Base-by-base conservation (phyloP, 2,113 vertebrate genomes). In the Campylorhamphus procurvoides region DNA sequence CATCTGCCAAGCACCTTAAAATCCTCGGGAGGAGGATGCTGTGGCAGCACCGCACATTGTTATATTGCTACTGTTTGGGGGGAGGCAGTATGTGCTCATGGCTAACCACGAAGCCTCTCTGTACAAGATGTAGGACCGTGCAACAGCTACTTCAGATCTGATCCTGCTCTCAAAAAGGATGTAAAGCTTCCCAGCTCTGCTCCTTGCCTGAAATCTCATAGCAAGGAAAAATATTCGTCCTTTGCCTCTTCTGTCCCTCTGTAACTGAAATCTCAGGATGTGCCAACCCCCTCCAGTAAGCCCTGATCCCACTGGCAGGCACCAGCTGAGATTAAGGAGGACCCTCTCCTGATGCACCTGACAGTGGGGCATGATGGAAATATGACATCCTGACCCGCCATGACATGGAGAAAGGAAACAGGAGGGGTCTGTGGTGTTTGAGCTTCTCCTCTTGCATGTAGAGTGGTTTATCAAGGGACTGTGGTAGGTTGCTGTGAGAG, bases 71-170 rank as follows among this genome's bases (percentile, higher is more conserved):
- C 60, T 67, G 22, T 75, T 73, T 82, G 58, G 3, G 6, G 49
- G 35, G 42, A 33, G 31, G 59, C 8, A 6, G 46, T 53, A 14
- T 6, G 23, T 3, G 3, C 74, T 94, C 33, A n/a, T 29, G 40
- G 89, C 90, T 87, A 87, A 39, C 58, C 79, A 71, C 67, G 83
- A 7, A 68, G 56, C 59, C 35, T 78, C 55, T 82, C 20, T 1
- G 76, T 79, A 66, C 40, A 74, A 93, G 66, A 76, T 56, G 18
- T 6, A 40, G 46, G 0, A 1, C 53, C 0, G 0, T 0, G 3
- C 17, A 74, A 31, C 53, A 33, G 49, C 80, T 4, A 3, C 73
- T 89, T 71, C 76, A 64, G 56, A 64, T 35, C 64, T 59, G 59
- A 12, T 72, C 37, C 66, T 52, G 27, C 44, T 85, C 3, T 3